These are phyloP conservation scores for Prunella himalayana DNA, from an alignment of 2,113 vertebrate species.

Conservation along the genomic window DNA sequence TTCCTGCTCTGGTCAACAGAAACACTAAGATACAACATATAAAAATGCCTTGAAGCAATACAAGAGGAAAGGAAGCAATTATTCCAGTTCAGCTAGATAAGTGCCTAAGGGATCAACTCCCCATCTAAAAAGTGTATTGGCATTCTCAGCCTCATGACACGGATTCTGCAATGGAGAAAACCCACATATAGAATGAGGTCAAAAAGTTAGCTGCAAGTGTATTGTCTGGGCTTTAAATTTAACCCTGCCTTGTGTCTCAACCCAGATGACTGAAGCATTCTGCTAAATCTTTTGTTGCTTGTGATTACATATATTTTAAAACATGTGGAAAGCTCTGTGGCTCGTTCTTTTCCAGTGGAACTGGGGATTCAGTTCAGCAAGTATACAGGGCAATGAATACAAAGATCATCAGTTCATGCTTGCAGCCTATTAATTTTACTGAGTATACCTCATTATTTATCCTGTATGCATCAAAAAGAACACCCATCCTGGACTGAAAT, in stretches of 20 bases:
- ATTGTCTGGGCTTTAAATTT: conserved; percentile 39
- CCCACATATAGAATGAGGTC: neutral
- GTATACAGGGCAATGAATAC: neutral
- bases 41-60: conserved; percentile 52
- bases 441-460: neutral
- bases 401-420: neutral
- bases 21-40: neutral
- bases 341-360: neutral
- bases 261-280: conserved; percentile 6
- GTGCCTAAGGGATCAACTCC: conserved; percentile 25
- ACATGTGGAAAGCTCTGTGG: conserved; percentile 10
- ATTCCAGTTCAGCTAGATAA: conserved; percentile 44
- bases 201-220: conserved; percentile 15
- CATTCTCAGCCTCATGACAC: conserved; percentile 16
- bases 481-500: neutral
- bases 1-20: conserved; percentile 65
- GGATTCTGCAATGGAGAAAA: conserved; percentile 18
- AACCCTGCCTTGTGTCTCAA: conserved; percentile 28
- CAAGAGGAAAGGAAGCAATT: conserved; percentile 60
- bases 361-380: neutral
- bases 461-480: neutral
- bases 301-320: conserved; percentile 16
- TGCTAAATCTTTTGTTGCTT: conserved; percentile 30
- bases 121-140: conserved; percentile 9
- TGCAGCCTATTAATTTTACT: neutral